Evolutionary conservation across 1,140 invertebrate genomes (phyloP).

Genomic region (Lepidurus packardi): DNA sequence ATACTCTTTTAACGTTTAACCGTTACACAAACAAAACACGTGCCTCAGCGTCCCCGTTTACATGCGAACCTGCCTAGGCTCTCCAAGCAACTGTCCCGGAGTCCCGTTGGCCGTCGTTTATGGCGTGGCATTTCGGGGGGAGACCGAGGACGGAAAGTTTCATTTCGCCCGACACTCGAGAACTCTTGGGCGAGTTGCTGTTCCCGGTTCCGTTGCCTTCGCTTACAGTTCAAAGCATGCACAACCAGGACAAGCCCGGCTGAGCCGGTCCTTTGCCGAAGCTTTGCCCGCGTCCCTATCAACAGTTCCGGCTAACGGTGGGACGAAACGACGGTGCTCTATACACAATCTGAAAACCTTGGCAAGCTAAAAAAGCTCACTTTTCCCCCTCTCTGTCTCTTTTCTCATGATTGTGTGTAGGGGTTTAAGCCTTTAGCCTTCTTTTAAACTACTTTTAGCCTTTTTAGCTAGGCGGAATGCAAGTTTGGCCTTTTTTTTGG

Average conservation of each 20-base stretch:
- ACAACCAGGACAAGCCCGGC: no score
- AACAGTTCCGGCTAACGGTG: no score
- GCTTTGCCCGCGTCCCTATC: no score
- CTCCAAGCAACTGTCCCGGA: conserved; percentile 5
- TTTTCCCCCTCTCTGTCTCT: not conserved
- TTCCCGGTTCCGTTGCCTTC: no score
- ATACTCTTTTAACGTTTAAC: not conserved
- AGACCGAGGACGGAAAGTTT: not conserved
- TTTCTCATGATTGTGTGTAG: not conserved
- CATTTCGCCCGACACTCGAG: not conserved
- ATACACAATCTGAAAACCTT: not conserved
- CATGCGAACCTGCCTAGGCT: not conserved
- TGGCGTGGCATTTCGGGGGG: not conserved
- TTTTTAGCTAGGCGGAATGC: no score
- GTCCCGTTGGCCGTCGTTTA: not conserved
- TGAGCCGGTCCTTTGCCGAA: no score
- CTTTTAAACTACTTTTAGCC: no score
- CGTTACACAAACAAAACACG: not conserved
- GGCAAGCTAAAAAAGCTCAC: not conserved
- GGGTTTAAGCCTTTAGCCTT: no score
- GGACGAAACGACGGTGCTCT: not conserved
- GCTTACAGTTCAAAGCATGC: no score
- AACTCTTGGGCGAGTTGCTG: not conserved
- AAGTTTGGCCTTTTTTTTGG: no score
- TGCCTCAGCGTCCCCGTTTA: not conserved